Conservation (phyloP, 1,140 invertebrate genomes). For the Tetranychus urticae region DNA sequence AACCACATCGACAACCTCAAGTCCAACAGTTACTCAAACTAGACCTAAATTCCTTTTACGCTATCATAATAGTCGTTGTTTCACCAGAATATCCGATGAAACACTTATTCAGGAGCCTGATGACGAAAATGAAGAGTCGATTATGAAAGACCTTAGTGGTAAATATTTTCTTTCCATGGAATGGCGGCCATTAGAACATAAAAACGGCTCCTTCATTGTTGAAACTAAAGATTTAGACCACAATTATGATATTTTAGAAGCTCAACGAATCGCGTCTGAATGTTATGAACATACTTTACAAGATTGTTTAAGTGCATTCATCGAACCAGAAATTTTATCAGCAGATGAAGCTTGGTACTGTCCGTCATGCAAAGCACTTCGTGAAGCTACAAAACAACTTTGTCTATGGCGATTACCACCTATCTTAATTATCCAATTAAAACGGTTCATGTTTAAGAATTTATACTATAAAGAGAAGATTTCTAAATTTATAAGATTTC, state of each 20-base stretch:
- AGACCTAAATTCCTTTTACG: not conserved
- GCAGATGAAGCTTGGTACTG: constrained; percentile 29
- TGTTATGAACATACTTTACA: constrained; percentile 20
- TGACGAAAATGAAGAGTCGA: not conserved
- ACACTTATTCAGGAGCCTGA: not conserved
- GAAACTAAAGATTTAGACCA: constrained; percentile 17
- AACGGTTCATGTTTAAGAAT: constrained; percentile 25
- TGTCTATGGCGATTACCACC: constrained; percentile 23
- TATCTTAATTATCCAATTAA: constrained; percentile 26
- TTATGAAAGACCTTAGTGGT: too few relatives aligned
- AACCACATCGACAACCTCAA: not conserved
- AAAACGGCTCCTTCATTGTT: constrained; percentile 19
- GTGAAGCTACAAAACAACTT: constrained; percentile 25
- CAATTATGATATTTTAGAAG: not conserved
- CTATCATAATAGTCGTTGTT: constrained; percentile 1
- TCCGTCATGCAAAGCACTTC: constrained; percentile 21
- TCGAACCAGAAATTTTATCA: constrained; percentile 27
- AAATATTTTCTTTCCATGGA: not conserved
- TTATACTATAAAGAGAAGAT: constrained; percentile 25
- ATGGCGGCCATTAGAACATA: not conserved
- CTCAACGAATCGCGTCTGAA: not conserved
- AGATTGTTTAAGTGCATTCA: constrained; percentile 28
- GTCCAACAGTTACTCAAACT: not conserved
- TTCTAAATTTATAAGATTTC: constrained; percentile 28
- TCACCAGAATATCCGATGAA: not conserved